Evolutionary conservation across 2,888 invertebrate species (phyloP), one percentile per base, ranked within the genome.

Genomic region (Archips crataeganus): DNA sequence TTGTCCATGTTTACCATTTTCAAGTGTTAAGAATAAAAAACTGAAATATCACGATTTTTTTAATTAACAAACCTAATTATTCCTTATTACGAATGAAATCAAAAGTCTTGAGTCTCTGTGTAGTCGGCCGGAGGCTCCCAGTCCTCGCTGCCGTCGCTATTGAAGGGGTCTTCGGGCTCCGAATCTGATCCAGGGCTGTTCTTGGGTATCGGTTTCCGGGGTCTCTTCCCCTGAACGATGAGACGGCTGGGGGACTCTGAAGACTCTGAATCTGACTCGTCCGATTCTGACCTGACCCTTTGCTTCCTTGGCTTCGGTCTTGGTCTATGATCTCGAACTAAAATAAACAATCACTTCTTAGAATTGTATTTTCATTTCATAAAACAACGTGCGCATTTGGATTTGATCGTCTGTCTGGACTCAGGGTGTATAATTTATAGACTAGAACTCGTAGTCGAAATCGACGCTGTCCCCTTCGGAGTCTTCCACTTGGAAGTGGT

Each of bases 381-480:
- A 39, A 39, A 39, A 6, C 39, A 39, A 23, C 23, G 23, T 61
- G 51, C 36, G n/a, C 5, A 6, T 39, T 39, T 39, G 39, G 6
- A 39, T 39, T 4, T 39, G 4, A 39, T 39, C 5, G 39, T 39
- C 11, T 23, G 23, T 23, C 49, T 23, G 36, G 23, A 49, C 39
- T 42, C n/a, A 39, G 51, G 49, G 13, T 39, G 51, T 51, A 51
- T 54, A 63, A 54, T 39, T 5, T 9, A 45, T 8, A 23, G 70
- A 69, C 84, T 84, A 92, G 79, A 94, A 94, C 70, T 94, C 94
- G 73, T 93, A 94, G 82, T 94, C 94, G 77, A 82, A 89, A 79
- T 95, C 95, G 70, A 91, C 93, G 77, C 91, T 90, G 75, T 94
- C 91, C 0, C 89, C 92, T 72, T 93, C 92, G 0, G 90, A 90